Conservation (phyloP, 2,113 vertebrate genomes). For the Mus pahari region DNA sequence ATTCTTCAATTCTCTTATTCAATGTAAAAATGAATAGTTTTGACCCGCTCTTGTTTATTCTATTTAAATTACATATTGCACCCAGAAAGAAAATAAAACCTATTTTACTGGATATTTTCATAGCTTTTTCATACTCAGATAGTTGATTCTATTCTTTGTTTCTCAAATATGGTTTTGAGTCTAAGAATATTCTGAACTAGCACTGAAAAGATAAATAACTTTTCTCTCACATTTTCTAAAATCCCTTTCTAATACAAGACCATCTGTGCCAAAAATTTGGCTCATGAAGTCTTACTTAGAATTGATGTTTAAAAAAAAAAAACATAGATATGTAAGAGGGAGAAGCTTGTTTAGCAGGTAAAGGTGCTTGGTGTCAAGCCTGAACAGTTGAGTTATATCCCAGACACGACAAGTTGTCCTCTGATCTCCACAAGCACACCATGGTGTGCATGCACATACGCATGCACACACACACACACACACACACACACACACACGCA, state of each 20-base stretch:
- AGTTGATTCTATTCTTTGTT: slow-evolving; percentile 37
- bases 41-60: background rate
- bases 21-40: background rate
- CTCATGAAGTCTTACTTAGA: slow-evolving; percentile 41
- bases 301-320: slow-evolving; percentile 36
- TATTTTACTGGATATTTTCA: background rate
- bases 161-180: slow-evolving; percentile 30
- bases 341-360: background rate
- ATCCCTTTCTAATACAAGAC: background rate
- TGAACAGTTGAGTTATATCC: background rate
- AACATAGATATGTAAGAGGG: background rate
- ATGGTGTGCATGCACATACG: background rate
- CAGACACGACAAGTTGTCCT: background rate
- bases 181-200: background rate
- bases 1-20: background rate
- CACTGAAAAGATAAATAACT: slow-evolving; percentile 27
- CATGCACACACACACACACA: background rate
- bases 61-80: background rate
- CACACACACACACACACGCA: background rate
- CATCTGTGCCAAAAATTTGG: slow-evolving; percentile 21
- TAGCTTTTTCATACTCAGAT: background rate
- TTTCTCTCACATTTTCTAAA: slow-evolving; percentile 39
- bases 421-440: background rate
- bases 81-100: background rate
- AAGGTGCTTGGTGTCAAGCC: background rate